Conservation (phyloP, 92 coral and sea anemone species). For the Palythoa grandiflora region DNA sequence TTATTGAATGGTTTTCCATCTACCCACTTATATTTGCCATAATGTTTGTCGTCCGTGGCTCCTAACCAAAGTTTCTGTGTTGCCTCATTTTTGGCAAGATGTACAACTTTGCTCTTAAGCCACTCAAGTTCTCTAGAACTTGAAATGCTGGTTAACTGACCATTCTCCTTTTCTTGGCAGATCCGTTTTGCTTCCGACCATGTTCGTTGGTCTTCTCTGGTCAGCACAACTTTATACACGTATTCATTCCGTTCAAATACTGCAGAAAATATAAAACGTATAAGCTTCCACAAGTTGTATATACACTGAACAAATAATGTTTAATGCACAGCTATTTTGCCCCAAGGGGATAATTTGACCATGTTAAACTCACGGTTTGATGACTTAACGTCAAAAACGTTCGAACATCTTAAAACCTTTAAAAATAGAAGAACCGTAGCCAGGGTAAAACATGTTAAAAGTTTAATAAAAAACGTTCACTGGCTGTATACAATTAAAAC, state of each 20-base stretch:
- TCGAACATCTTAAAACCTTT: no score
- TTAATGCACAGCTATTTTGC: no score
- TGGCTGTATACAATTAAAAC: no score
- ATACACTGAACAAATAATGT: no score
- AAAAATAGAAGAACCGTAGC: no score
- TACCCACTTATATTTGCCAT: constrained; percentile 65
- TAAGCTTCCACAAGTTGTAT: no score
- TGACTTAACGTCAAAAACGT: no score
- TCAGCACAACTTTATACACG: constrained; percentile 76
- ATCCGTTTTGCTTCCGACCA: constrained; percentile 84
- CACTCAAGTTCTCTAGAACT: constrained; percentile 70
- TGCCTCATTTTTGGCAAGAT: constrained; percentile 33
- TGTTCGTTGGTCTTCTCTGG: constrained; percentile 76
- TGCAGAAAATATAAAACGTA: not conserved
- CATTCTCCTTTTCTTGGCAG: constrained; percentile 75
- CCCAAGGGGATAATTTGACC: no score
- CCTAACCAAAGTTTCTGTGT: constrained; percentile 79
- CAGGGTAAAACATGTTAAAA: no score
- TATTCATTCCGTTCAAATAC: constrained; percentile 78
- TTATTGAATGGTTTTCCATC: constrained; percentile 62
- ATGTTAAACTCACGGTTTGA: no score
- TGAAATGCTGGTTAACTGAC: constrained; percentile 73
- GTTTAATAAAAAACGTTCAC: no score
- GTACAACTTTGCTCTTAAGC: constrained; percentile 73
- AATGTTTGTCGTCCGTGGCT: constrained; percentile 56